Conservation (phyloP, 2,888 invertebrate genomes). For the Pseudococcus longispinus region DNA sequence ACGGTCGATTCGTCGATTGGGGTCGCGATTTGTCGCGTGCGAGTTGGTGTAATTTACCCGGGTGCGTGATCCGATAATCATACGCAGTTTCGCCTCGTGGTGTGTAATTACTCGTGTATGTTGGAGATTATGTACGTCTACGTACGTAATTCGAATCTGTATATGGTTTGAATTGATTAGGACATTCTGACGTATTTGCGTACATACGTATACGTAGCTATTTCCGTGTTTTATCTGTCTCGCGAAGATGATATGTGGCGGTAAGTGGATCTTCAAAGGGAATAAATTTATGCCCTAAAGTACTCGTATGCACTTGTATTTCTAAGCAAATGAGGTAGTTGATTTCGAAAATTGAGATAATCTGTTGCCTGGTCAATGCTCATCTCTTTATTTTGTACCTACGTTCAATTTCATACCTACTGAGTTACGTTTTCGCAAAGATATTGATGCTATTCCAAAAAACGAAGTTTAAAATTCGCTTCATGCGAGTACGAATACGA, state of each 20-base stretch:
- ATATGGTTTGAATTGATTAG: not conserved
- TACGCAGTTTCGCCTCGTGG: conserved; percentile 3
- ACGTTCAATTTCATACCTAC: no score
- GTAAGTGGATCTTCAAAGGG: not conserved
- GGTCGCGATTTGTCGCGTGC: not conserved
- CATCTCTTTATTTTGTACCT: no score
- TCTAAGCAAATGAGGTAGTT: no score
- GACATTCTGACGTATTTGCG: not conserved
- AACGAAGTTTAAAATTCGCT: no score
- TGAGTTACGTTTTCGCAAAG: no score
- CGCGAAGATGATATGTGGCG: not conserved
- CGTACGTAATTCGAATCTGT: no score
- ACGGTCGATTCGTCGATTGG: not conserved
- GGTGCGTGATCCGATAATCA: not conserved
- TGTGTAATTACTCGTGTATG: not conserved
- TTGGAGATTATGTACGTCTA: no score
- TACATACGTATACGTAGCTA: not conserved
- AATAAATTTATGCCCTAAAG: not conserved
- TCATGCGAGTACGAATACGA: no score
- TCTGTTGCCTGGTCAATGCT: no score
- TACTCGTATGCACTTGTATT: no score
- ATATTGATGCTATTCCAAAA: no score
- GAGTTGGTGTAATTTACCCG: not conserved
- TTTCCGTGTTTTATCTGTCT: not conserved
- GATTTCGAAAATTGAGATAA: no score